phyloP scores from a whole-genome alignment of 2,888 invertebrate genomes.

The Stenichneumon culpator region DNA sequence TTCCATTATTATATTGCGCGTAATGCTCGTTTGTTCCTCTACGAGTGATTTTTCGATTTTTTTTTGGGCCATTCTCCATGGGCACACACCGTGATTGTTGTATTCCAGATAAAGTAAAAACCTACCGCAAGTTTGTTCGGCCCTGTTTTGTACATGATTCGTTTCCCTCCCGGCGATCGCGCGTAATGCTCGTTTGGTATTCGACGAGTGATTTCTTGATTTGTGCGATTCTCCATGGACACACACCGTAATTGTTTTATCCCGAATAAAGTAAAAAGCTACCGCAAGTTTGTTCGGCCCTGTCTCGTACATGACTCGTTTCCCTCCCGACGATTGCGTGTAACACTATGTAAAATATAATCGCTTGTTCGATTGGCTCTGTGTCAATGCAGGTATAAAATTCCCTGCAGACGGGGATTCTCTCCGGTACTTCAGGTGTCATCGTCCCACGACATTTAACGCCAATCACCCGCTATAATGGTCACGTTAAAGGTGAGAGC shows the following conservation, averaged over 20 bases:
- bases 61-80: no score
- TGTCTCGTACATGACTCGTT: constrained; percentile 4
- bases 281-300: constrained; percentile 27
- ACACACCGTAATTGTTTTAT: background rate
- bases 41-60: no score
- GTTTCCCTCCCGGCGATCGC: background rate
- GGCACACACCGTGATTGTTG: background rate
- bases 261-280: constrained; percentile 12
- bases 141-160: constrained; percentile 5
- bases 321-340: background rate
- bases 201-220: no score
- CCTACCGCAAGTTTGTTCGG: constrained; percentile 27
- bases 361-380: constrained; percentile 30
- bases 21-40: no score
- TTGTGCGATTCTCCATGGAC: no score
- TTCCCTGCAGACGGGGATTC: background rate
- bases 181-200: no score
- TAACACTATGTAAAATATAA: constrained; percentile 34
- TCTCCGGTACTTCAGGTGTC: constrained; percentile 32
- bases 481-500: constrained; percentile 16
- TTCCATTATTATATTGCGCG: background rate
- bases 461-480: constrained; percentile 52
- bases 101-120: constrained; percentile 12
- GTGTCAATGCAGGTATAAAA: constrained; percentile 3
- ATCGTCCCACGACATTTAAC: constrained; percentile 57